Evolutionary conservation across 2,888 invertebrate genomes (phyloP), one percentile per base, ranked within the genome.

Genomic region (Ectemnius continuus): DNA sequence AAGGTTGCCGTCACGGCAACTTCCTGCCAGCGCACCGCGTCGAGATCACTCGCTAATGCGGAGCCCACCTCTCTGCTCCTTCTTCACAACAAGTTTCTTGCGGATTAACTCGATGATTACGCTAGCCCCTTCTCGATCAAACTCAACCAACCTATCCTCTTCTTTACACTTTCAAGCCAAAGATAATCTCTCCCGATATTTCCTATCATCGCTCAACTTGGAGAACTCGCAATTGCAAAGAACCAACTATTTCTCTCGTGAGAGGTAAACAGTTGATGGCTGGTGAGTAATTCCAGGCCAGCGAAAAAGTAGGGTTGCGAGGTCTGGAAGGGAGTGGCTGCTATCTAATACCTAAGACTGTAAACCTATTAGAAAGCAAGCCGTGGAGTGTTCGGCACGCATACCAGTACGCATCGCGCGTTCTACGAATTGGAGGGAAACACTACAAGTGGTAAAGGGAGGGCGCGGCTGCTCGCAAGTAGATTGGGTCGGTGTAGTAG

Each of bases 321-420:
- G 52, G 16, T 4, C 52, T 16, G 52, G 16, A 16, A 14, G 52
- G 16, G 16, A 52, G 52, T 52, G 52, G 52, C 16, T 16, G 52
- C 1, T 36, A 52, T 4, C 14, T 52, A 52, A 52, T 36, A 52
- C n/a, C 14, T 52, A 52, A 52, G 52, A 52, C n/a, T 6, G 52
- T 52, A 52, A 52, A 52, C 52, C 52, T 52, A 52, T 52, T 52
- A 52, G 52, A 52, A 52, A 52, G 52, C 52, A 4, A 47, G 52
- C 52, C 5, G 52, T 52, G 52, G 14, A 6, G 52, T 52, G 52
- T 52, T 47, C 14, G 52, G 8, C 14, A 52, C 52, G 52, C 52
- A 52, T 52, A 52, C 52, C 52, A 52, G 52, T 52, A 52, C 52
- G 52, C 52, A 52, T 52, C 16, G 52, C 16, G 16, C 52, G 6